These are phyloP conservation scores for Tinamus major DNA, from an alignment of 2,797 vertebrate species.

Conservation along the genomic window DNA sequence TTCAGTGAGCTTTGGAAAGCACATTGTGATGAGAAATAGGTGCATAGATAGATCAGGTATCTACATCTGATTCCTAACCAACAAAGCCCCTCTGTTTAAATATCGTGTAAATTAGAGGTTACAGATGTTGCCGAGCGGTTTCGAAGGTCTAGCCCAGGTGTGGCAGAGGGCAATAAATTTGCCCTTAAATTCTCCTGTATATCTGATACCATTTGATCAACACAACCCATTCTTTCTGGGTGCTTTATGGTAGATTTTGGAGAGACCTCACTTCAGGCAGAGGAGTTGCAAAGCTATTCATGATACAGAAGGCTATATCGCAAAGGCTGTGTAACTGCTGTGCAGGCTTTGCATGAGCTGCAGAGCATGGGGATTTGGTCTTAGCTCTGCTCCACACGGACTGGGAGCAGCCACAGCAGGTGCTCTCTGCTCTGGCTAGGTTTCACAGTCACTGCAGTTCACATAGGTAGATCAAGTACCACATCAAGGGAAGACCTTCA, in stretches of 20 bases:
- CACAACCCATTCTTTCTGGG: neutral
- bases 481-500: neutral
- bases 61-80: neutral
- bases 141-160: neutral
- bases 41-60: neutral
- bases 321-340: neutral
- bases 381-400: neutral
- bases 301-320: neutral
- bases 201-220: neutral
- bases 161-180: neutral
- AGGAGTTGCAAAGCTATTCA: neutral
- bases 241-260: neutral
- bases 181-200: neutral
- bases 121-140: neutral
- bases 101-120: neutral
- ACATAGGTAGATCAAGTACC: neutral
- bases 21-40: neutral
- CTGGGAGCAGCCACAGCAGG: neutral
- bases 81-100: neutral
- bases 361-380: accelerated
- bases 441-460: neutral
- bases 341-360: neutral
- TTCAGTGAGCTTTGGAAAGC: neutral
- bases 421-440: neutral
- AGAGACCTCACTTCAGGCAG: neutral